Base-by-base conservation (phyloP, 92 coral and sea anemone genomes). In the Porites cylindrica region DNA sequence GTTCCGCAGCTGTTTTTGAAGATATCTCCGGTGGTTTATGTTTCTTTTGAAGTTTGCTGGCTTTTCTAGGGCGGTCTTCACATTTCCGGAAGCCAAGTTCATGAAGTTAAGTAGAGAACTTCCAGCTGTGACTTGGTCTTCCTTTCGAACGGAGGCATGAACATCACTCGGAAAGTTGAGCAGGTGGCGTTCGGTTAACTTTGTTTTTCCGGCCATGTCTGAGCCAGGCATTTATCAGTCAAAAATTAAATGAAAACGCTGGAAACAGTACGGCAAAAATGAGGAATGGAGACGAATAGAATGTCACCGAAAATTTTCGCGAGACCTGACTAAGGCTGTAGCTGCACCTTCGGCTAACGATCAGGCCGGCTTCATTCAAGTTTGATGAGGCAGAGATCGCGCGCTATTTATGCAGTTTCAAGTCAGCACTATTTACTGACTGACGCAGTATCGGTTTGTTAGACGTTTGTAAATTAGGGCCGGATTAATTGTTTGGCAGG, bases 1-100 rank as follows among this genome's bases (percentile, higher is more conserved):
- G 86, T 95, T 95, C 81, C 94, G 78, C 52, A 95, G 88, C 80
- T 97, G 99, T 76, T 97, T 97, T 70, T 97, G 99, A 43, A 97
- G 93, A 77, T 95, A 97, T 74, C 99, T 81, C 10, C 99, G 93
- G 78, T 97, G 99, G 85, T 97, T 97, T 75, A 97, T 97, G 90
- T 97, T 97, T 59, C 99, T 75, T 80, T 97, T 97, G 83, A 97
- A 97, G 82, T 93, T 97, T 58, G 98, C 98, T 61, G 99, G 99
- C 81, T 97, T 97, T 62, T 97, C 99, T 81, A 97, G 81, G 58
- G 99, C 99, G 10, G 96, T 92, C 78, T 97, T 97, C 21, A 97
- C 97, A 85, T 93, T 97, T 16, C 94, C 96, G 24, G 99, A 95
- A 13, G 99, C 99, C 70, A 93, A 91, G 78, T 94, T 97, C 99